These are phyloP conservation scores for Unio delphinus DNA, from an alignment of 2,888 invertebrate genomes.

Conservation along the genomic window DNA sequence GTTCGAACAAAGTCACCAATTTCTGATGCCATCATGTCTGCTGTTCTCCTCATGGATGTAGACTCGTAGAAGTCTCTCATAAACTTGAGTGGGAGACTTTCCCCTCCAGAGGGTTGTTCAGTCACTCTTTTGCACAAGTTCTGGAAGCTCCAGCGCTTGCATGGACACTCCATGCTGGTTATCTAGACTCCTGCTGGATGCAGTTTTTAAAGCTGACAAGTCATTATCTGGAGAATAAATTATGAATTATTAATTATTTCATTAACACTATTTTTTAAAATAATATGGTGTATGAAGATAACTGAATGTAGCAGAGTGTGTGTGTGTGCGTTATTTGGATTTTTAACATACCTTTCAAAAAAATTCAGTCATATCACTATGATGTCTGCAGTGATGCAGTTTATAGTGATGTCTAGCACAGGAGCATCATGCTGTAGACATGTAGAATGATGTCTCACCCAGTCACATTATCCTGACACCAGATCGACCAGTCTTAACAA, in stretches of 20 bases:
- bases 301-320: too few relatives aligned
- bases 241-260: background rate
- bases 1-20: conserved; percentile 35
- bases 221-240: conserved; percentile 51
- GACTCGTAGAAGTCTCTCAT: conserved; percentile 4
- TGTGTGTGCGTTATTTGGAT: too few relatives aligned
- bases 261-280: background rate
- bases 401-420: too few relatives aligned
- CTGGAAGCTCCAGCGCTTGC: conserved; percentile 83
- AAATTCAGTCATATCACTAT: too few relatives aligned
- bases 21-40: conserved; percentile 14
- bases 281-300: too few relatives aligned
- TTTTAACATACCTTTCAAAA: too few relatives aligned
- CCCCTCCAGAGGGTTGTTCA: conserved; percentile 18
- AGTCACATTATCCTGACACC: too few relatives aligned
- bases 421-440: too few relatives aligned
- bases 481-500: too few relatives aligned
- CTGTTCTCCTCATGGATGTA: background rate
- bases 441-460: too few relatives aligned
- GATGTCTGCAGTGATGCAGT: too few relatives aligned
- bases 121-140: conserved; percentile 73
- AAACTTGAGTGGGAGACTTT: conserved; percentile 28
- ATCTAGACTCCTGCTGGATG: conserved; percentile 79
- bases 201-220: conserved; percentile 54
- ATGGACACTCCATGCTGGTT: conserved; percentile 81